A percentile compares a stretch with the other conserved stretches of the same genome.
These are phyloP conservation scores for Tragopan temminckii DNA, from an alignment of 2,797 vertebrate species.

Conservation along the genomic window DNA sequence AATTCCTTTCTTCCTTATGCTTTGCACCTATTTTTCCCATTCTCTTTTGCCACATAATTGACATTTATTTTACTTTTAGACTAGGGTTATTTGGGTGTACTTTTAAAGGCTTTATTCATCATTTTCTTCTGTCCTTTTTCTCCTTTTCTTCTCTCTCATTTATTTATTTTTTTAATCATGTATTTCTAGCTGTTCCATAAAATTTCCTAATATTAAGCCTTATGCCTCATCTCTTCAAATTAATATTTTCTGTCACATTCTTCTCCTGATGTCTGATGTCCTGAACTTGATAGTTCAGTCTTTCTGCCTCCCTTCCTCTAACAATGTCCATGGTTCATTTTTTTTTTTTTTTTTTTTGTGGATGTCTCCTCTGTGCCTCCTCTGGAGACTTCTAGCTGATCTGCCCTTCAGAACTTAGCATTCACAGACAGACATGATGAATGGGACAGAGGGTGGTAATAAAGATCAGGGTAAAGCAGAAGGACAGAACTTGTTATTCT, in stretches of 20 bases:
- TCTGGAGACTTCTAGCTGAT: neutral
- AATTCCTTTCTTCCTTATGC: neutral
- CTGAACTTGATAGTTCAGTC: neutral
- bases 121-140: neutral
- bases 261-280: neutral
- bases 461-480: neutral
- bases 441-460: neutral
- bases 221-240: neutral
- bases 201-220: neutral
- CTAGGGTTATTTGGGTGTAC: neutral
- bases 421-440: neutral
- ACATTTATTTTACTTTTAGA: neutral
- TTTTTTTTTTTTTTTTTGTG: neutral
- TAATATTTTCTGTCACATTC: neutral
- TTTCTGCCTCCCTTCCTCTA: constrained; percentile 5
- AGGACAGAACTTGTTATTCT: neutral
- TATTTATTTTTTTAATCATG: neutral
- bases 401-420: neutral
- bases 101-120: neutral
- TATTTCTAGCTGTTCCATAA: neutral
- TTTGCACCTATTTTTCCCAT: neutral
- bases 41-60: neutral
- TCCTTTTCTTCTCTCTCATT: neutral
- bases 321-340: neutral
- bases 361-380: neutral